Base-by-base conservation (phyloP, 2,888 invertebrate species). In the Brassicogethes aeneus region DNA sequence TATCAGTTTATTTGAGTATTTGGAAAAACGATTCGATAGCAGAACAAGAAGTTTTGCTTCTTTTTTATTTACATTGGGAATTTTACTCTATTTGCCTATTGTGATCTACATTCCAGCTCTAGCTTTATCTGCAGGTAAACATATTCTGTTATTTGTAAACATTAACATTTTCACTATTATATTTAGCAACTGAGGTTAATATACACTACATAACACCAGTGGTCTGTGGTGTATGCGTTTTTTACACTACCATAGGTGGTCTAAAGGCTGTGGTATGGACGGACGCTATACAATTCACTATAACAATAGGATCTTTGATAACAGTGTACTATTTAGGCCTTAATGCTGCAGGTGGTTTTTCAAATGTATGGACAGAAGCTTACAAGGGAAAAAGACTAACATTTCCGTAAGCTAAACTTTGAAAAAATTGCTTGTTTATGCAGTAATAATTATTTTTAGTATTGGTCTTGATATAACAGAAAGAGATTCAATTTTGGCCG, bases 101-200 rank as follows among this genome's bases (percentile, higher is more conserved):
- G 79, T 83, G 2, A 78, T 83, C 15, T 84, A 83, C 55, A 76
- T 82, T 2, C 83, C 84, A 1, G 73, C 82, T 1, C 61, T 82
- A 56, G 82, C 83, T 1, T 79, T 84, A 50, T 75, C 79, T 56
- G 74, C 82, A 63, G 80, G 80, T 80, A 68, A 68, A 63, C 43
- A 12, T 12, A 7, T 33, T n/a, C n/a, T 14, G 5, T 23, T 23
- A 23, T 23, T 23, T 23, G n/a, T n/a, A n/a, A n/a, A n/a, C n/a
- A 34, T 17, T n/a, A n/a, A n/a, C n/a, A n/a, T n/a, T n/a, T n/a
- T n/a, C n/a, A n/a, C 42, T 34, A 33, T 35, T 17, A 40, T 41
- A 39, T 45, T 17, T 66, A 82, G 85, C 84, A 3, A 84, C 82
- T 17, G 80, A 81, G 13, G 72, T 79, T 3, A 66, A 76, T 45